Conservation (phyloP, 2,888 invertebrate genomes). For the Ormyrus labotus region DNA sequence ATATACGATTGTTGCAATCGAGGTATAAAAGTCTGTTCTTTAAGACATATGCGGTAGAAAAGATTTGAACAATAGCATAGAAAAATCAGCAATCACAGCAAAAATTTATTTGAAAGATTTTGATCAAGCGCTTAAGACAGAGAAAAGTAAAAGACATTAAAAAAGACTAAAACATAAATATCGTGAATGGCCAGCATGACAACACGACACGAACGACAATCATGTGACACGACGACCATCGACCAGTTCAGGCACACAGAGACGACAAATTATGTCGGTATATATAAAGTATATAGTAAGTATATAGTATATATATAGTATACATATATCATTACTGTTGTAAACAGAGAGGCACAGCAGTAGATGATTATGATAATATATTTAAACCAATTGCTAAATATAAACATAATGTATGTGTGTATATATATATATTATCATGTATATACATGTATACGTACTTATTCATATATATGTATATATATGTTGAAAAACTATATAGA, state of each 20-base stretch:
- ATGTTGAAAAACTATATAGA: slow-evolving; percentile 61
- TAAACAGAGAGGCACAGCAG: slow-evolving; percentile 28
- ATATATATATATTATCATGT: slow-evolving; percentile 53
- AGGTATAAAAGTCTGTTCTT: slow-evolving; percentile 33
- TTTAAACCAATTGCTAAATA: slow-evolving; percentile 48
- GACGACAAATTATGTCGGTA: slow-evolving; percentile 70
- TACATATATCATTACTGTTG: slow-evolving; percentile 56
- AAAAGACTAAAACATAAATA: slow-evolving; percentile 30
- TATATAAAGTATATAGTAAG: slow-evolving; percentile 61
- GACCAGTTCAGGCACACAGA: slow-evolving; percentile 76
- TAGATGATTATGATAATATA: slow-evolving; percentile 52
- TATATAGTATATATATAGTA: slow-evolving; percentile 56
- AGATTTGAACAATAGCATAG: slow-evolving; percentile 6
- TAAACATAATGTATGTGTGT: slow-evolving; percentile 63
- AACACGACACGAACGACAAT: slow-evolving; percentile 76
- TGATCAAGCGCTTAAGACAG: slow-evolving; percentile 26
- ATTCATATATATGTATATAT: slow-evolving; percentile 25
- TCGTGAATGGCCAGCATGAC: slow-evolving; percentile 75
- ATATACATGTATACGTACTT: slow-evolving; percentile 51
- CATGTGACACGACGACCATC: slow-evolving; percentile 76
- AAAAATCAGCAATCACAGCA: slow-evolving; percentile 2
- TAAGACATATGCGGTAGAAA: slow-evolving; percentile 16
- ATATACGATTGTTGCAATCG: slow-evolving; percentile 35
- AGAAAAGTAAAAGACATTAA: slow-evolving; percentile 17
- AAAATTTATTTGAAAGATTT: slow-evolving; percentile 20